These are phyloP conservation scores for Loxodonta africana DNA, from an alignment of 2,113 vertebrate genomes.

Conservation along the genomic window DNA sequence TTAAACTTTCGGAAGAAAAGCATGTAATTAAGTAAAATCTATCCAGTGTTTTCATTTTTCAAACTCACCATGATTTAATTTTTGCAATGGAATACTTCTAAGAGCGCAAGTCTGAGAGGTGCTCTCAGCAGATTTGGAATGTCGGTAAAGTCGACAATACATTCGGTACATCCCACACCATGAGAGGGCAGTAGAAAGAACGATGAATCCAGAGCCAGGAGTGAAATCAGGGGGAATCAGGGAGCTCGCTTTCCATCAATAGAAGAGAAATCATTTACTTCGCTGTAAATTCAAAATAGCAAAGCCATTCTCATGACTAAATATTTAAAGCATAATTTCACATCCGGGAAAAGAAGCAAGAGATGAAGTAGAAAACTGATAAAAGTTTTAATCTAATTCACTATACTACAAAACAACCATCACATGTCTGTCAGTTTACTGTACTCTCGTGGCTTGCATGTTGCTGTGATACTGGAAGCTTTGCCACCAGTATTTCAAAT, in stretches of 20 bases:
- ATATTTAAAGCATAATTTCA: conserved; percentile 19
- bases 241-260: not conserved
- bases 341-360: not conserved
- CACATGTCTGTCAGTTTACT: too few species aligned
- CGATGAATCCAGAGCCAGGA: not conserved
- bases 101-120: not conserved
- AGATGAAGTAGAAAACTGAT: conserved; percentile 21
- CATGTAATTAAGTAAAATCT: not conserved
- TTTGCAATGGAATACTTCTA: not conserved
- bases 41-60: not conserved
- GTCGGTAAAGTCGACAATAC: not conserved
- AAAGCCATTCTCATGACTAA: not conserved
- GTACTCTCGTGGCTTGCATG: too few species aligned
- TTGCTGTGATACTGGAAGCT: too few species aligned
- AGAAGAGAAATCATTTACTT: not conserved
- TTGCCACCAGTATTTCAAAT: too few species aligned
- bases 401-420: not conserved
- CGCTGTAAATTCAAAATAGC: not conserved
- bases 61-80: not conserved
- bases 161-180: not conserved
- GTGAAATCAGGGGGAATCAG: not conserved
- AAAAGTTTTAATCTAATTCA: not conserved
- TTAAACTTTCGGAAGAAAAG: not conserved
- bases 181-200: not conserved
- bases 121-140: not conserved